Base-by-base conservation (phyloP, 2,797 vertebrate genomes). In the Danio albolineatus region DNA sequence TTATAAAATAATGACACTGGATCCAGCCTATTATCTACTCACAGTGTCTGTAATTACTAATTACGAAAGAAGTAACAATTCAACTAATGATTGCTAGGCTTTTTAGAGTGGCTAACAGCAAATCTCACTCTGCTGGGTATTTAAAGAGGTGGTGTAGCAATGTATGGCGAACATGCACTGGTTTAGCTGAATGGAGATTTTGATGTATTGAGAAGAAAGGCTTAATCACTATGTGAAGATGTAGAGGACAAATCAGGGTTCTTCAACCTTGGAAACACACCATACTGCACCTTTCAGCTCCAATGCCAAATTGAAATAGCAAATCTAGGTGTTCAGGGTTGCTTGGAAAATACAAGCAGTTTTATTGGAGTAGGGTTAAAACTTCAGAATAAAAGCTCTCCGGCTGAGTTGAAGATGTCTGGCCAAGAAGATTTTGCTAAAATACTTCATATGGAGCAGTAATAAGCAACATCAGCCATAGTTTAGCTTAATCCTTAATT, bases 191-290 rank as follows among this genome's bases (percentile, higher is more conserved):
- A 56, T 12, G 54, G 4, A 6, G 10, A 6, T 10, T 13, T 57
- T 44, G 53, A 60, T 83, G 44, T 59, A 59, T 67, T 73, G 60
- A 56, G 36, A 65, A 66, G 71, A 86, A 82, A 89, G 90, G 84
- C 87, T 86, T 83, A 87, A 90, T 87, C 83, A 86, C 80, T 79
- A 80, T 80, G 80, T 87, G 81, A 81, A 83, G 75, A 84, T 49
- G 28, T 41, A 64, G 74, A 28, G 28, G 28, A 28, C 1, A 28
- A 28, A 28, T 28, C 28, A 28, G 28, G 28, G 28, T 28, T 28
- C 28, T 28, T 28, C 28, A 28, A 28, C 1, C 28, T 28, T 28
- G 28, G 28, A 28, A 28, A 1, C 28, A 28, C 28, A 28, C 28
- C 28, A 28, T 28, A 28, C 28, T 28, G 28, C 28, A 28, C 3